phyloP scores from a whole-genome alignment of 2,888 invertebrate genomes.

The Patella depressa region DNA sequence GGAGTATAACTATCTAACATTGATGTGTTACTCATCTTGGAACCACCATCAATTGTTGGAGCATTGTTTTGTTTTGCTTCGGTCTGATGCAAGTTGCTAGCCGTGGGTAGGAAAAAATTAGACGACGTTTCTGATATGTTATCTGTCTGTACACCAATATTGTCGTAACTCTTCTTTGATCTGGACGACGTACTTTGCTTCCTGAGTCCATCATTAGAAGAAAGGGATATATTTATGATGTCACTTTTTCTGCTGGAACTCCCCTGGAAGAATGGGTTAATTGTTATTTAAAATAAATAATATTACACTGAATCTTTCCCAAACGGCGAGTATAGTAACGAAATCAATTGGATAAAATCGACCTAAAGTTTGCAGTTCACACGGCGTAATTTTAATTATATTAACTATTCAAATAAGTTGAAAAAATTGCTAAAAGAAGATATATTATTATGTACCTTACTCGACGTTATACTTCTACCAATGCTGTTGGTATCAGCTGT shows the following conservation, averaged over 20 bases:
- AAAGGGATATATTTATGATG: no score
- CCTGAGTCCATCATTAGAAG: no score
- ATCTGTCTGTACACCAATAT: not conserved
- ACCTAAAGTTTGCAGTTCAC: no score
- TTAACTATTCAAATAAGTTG: no score
- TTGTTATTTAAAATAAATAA: no score
- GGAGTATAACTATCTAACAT: conserved; percentile 10
- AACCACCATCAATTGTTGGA: not conserved
- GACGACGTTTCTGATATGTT: not conserved
- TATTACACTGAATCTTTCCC: no score
- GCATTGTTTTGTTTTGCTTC: not conserved
- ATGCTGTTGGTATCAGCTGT: not conserved
- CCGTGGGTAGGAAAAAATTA: conserved; percentile 3
- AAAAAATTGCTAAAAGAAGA: no score
- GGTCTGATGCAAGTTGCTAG: not conserved
- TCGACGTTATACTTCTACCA: not conserved
- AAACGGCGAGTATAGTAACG: no score
- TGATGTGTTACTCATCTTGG: conserved; percentile 10
- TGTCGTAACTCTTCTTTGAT: not conserved
- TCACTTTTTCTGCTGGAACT: no score
- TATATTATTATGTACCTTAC: not conserved
- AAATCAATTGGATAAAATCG: no score
- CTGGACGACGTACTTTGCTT: not conserved
- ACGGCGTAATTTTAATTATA: no score
- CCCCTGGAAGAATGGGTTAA: no score